Conservation (phyloP, 2,797 vertebrate genomes). For the Lutjanus campechanus region DNA sequence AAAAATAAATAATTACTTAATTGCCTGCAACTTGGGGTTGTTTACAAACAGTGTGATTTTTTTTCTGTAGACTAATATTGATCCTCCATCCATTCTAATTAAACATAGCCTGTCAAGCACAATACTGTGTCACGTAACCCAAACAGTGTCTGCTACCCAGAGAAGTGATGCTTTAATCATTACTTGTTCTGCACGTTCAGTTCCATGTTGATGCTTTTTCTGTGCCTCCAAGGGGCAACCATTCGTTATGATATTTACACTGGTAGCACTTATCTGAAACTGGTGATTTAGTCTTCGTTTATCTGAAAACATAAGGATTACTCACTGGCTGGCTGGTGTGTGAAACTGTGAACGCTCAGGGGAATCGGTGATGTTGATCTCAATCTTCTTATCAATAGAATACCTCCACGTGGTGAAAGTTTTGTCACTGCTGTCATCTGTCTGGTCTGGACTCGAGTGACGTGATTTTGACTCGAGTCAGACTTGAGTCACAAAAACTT, state of each 20-base stretch:
- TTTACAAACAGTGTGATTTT: constrained; percentile 63
- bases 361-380: not conserved
- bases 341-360: constrained; percentile 1
- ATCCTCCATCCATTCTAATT: constrained; percentile 64
- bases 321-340: not conserved
- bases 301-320: constrained; percentile 3
- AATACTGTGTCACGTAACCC: constrained; percentile 41
- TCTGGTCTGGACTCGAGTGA: not conserved
- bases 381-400: not conserved
- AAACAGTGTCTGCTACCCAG: constrained; percentile 37
- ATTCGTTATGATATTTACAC: constrained; percentile 21
- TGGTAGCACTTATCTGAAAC: not conserved
- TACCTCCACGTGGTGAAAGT: not conserved
- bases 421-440: not conserved
- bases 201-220: constrained; percentile 20
- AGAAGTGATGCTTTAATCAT: constrained; percentile 53
- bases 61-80: constrained; percentile 52
- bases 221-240: constrained; percentile 15
- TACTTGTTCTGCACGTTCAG: constrained; percentile 32
- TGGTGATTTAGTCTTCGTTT: constrained; percentile 5
- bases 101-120: constrained; percentile 61
- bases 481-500: too few relatives aligned
- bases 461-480: too few relatives aligned
- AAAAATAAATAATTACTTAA: constrained; percentile 51
- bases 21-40: constrained; percentile 58